Conservation (phyloP, 2,113 vertebrate genomes). For the Enhydra lutris region DNA sequence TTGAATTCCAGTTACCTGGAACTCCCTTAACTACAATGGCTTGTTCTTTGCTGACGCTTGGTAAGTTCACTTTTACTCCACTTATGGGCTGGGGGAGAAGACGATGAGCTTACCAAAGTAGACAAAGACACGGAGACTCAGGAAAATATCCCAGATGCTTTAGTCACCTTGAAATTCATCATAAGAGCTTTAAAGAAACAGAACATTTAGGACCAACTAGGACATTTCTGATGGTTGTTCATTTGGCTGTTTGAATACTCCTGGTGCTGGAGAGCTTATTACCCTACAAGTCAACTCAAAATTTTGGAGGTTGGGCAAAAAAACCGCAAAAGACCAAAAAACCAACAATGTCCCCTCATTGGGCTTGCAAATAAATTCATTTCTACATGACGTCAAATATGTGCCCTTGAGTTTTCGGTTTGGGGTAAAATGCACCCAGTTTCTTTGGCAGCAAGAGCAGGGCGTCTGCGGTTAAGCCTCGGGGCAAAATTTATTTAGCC, state of each 20-base stretch:
- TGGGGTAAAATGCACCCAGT: neutral
- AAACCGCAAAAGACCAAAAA: neutral
- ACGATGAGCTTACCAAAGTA: neutral
- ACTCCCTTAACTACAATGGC: neutral
- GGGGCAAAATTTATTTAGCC: neutral
- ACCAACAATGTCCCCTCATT: neutral
- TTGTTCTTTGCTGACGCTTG: neutral
- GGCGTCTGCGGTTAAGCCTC: neutral
- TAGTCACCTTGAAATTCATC: neutral
- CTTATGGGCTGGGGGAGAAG: fast-evolving
- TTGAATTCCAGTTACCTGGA: neutral
- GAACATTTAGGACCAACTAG: too few relatives aligned
- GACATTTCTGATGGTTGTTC: neutral
- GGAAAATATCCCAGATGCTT: neutral
- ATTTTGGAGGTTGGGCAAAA: neutral
- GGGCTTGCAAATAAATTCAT: neutral
- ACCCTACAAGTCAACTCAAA: neutral
- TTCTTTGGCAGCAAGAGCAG: neutral
- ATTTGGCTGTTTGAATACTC: neutral
- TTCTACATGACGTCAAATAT: neutral
- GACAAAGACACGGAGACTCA: neutral
- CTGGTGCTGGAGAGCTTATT: neutral
- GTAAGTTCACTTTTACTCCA: too few relatives aligned
- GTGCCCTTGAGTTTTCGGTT: neutral
- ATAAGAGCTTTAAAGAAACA: neutral